Percentiles rank a stretch among this genome's conserved stretches.
Evolutionary conservation across 1,140 invertebrate genomes (phyloP).

Genomic region (Drosophila arizonae): DNA sequence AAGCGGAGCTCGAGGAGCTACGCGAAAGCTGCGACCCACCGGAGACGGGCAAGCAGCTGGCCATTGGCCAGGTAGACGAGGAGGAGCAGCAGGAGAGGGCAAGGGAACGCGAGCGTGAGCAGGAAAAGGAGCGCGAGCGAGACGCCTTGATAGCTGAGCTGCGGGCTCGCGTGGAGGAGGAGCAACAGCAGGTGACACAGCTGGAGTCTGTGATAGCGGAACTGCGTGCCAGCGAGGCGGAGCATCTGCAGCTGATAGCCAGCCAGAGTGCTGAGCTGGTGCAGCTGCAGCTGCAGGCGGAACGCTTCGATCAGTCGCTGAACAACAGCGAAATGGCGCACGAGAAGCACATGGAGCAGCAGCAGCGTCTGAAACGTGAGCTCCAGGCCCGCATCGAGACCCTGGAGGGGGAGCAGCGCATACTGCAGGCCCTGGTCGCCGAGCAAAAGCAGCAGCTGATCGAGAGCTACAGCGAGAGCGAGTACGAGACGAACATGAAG

Average conservation of each 20-base stretch:
- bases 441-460: slow-evolving; percentile 82
- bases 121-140: not conserved
- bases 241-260: slow-evolving; percentile 48
- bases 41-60: slow-evolving; percentile 16
- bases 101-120: not conserved
- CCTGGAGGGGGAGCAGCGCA: slow-evolving; percentile 67
- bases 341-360: slow-evolving; percentile 72
- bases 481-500: slow-evolving; percentile 83
- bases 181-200: slow-evolving; percentile 29
- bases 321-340: slow-evolving; percentile 67
- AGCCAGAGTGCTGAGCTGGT: slow-evolving; percentile 45
- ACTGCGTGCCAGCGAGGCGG: slow-evolving; percentile 28
- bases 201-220: slow-evolving; percentile 34
- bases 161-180: slow-evolving; percentile 9
- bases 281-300: slow-evolving; percentile 53
- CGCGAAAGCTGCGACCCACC: slow-evolving; percentile 32
- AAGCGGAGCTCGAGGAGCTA: slow-evolving; percentile 55
- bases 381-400: slow-evolving; percentile 60
- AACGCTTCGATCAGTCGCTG: slow-evolving; percentile 63
- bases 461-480: slow-evolving; percentile 69
- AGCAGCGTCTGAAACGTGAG: slow-evolving; percentile 62
- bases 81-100: slow-evolving; percentile 9
- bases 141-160: not conserved
- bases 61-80: slow-evolving; percentile 6
- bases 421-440: slow-evolving; percentile 64